phyloP scores from a whole-genome alignment of 2,888 invertebrate species.

The Listrodromus nycthemerus region DNA sequence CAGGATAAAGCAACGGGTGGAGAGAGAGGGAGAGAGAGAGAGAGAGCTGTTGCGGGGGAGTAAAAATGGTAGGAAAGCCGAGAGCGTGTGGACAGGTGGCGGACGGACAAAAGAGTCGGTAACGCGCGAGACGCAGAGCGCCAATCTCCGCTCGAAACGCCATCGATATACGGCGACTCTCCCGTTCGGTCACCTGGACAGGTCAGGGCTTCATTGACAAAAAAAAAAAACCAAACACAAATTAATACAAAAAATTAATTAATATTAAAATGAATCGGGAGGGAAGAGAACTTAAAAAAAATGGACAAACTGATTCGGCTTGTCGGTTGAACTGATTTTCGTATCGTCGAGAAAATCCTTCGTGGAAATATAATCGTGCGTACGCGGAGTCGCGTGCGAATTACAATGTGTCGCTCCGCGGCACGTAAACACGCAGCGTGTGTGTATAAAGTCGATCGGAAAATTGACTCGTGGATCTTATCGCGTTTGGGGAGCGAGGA shows the following conservation, averaged over 20 bases:
- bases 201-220: constrained; percentile 1
- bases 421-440: not conserved
- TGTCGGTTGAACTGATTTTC: too few relatives aligned
- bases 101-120: constrained; percentile 49
- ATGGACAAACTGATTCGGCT: too few relatives aligned
- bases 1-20: constrained; percentile 16
- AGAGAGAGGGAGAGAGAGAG: too few relatives aligned
- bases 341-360: not conserved
- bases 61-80: constrained; percentile 26
- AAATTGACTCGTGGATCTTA: constrained; percentile 55
- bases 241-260: not conserved
- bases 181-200: constrained; percentile 27
- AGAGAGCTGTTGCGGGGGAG: constrained; percentile 7
- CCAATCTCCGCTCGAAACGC: constrained; percentile 54
- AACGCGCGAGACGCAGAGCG: constrained; percentile 40
- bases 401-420: constrained; percentile 1
- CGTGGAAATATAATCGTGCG: not conserved
- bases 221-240: not conserved
- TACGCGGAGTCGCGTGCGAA: not conserved
- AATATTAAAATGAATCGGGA: too few relatives aligned
- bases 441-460: constrained; percentile 38
- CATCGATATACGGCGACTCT: constrained; percentile 50
- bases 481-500: constrained; percentile 1
- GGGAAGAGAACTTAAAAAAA: too few relatives aligned
- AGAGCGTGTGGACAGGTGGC: constrained; percentile 59